Percentiles rank a stretch among this genome's conserved stretches.
phyloP scores from a whole-genome alignment of 2,113 vertebrate species.

The Plecturocebus donacophilus region DNA sequence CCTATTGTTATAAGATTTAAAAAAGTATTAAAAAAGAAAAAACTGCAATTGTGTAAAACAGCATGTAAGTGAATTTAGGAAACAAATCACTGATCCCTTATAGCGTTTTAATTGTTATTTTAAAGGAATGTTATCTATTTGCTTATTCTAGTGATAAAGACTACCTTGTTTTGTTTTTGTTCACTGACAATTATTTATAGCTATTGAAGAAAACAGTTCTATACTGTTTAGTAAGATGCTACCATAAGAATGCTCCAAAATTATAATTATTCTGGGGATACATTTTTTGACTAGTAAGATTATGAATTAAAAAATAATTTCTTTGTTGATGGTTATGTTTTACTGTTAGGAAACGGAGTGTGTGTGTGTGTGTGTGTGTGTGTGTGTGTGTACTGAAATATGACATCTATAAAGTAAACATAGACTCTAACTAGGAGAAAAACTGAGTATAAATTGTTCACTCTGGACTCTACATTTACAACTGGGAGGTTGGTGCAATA shows the following conservation, averaged over 20 bases:
- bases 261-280: background rate
- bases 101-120: background rate
- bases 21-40: slow-evolving; percentile 16
- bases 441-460: background rate
- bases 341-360: background rate
- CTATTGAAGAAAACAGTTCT: background rate
- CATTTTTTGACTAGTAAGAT: slow-evolving; percentile 18
- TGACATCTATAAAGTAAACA: slow-evolving; percentile 36
- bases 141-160: background rate
- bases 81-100: background rate
- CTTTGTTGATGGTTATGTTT: background rate
- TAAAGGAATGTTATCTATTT: background rate
- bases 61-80: background rate
- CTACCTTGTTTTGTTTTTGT: background rate
- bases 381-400: slow-evolving; percentile 32
- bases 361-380: background rate
- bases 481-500: background rate
- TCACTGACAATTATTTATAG: background rate
- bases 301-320: background rate
- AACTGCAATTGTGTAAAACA: background rate
- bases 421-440: slow-evolving; percentile 10
- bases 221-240: background rate
- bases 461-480: slow-evolving; percentile 4
- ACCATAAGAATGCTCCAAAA: slow-evolving; percentile 3
- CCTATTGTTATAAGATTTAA: background rate